Evolutionary conservation across 2,888 invertebrate genomes (phyloP).

Genomic region (Polydrusus tereticollis): DNA sequence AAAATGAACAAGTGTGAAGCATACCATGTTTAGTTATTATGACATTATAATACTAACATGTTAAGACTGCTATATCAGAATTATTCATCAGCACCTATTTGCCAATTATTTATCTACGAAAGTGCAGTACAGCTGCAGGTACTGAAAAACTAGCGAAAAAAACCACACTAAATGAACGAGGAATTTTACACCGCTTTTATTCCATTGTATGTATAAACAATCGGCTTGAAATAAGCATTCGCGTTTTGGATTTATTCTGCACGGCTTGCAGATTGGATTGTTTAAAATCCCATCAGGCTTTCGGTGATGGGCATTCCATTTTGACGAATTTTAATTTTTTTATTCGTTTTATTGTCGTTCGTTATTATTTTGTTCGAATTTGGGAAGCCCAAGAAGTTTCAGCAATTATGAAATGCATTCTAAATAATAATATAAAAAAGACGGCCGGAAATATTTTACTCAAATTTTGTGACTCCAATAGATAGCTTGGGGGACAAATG

Average conservation of each 20-base stretch:
- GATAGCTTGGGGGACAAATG: no score
- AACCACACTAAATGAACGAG: conserved; percentile 13
- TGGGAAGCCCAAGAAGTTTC: no score
- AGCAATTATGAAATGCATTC: no score
- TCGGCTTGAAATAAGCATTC: conserved; percentile 17
- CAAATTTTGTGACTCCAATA: no score
- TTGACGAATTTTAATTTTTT: background rate
- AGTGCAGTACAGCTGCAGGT: background rate
- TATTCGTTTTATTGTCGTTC: background rate
- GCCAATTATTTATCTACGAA: conserved; percentile 5
- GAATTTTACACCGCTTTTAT: conserved; percentile 14
- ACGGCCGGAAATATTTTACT: no score
- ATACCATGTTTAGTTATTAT: no score
- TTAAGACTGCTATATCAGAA: background rate
- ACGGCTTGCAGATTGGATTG: conserved; percentile 16
- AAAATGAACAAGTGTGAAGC: no score
- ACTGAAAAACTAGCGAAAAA: background rate
- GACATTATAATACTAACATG: background rate
- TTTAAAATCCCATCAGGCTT: conserved; percentile 20
- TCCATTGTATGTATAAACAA: conserved; percentile 19
- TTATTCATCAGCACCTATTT: background rate
- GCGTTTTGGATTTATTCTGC: conserved; percentile 13
- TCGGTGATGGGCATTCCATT: background rate
- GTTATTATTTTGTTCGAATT: no score
- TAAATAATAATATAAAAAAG: no score